Evolutionary conservation across 2,797 vertebrate genomes (phyloP).

Genomic region (Rhinoraja longicauda): DNA sequence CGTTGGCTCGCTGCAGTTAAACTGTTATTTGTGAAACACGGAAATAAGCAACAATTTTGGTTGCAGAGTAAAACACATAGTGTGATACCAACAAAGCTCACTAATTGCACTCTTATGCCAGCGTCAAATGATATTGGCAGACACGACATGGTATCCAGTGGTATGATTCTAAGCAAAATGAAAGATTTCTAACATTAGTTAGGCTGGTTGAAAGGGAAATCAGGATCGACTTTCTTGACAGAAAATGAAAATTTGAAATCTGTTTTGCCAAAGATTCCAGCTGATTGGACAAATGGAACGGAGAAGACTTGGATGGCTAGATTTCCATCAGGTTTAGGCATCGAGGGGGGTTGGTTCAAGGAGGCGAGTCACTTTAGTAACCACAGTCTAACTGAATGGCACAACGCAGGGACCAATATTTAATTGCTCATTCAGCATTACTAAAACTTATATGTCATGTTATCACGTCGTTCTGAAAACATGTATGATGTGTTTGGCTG

Average conservation of each 20-base stretch:
- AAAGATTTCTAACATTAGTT: not conserved
- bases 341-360: not conserved
- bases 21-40: slow-evolving; percentile 21
- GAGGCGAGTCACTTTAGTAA: not conserved
- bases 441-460: not conserved
- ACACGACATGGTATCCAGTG: not conserved
- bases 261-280: not conserved
- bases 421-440: not conserved
- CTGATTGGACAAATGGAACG: not conserved
- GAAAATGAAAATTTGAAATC: not conserved
- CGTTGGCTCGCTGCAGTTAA: not conserved
- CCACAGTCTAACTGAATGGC: not conserved
- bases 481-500: not conserved
- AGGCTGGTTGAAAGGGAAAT: not conserved
- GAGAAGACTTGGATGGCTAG: not conserved
- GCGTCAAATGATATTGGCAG: not conserved
- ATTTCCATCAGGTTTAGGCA: not conserved
- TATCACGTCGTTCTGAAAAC: not conserved
- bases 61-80: not conserved
- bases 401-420: not conserved
- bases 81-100: not conserved
- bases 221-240: not conserved
- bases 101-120: not conserved
- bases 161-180: not conserved
- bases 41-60: not conserved